Evolutionary conservation across 2,888 invertebrate genomes (phyloP).

Genomic region (Charanyca ferruginea): DNA sequence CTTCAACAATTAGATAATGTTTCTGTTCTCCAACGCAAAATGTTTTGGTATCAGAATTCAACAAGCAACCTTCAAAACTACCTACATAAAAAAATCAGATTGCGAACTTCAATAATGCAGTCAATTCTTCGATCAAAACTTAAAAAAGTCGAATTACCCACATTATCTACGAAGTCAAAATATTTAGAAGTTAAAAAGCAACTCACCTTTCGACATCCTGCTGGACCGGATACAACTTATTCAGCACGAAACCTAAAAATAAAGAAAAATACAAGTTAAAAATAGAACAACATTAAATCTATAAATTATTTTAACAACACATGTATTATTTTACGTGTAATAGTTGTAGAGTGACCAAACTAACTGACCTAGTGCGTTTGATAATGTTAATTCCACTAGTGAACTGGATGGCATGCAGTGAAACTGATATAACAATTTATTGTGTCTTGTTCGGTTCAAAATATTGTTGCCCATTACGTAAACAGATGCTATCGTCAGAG

Average conservation of each 20-base stretch:
- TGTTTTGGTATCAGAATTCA: slow-evolving; percentile 9
- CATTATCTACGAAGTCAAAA: neutral
- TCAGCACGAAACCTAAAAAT: slow-evolving; percentile 67
- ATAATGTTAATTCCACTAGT: slow-evolving; percentile 39
- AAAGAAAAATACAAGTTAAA: slow-evolving; percentile 37
- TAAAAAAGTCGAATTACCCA: neutral
- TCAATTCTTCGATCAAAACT: neutral
- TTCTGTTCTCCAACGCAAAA: neutral
- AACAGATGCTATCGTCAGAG: slow-evolving; percentile 36
- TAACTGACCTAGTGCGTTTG: slow-evolving; percentile 50
- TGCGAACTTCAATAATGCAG: neutral
- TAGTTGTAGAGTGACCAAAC: slow-evolving; percentile 28
- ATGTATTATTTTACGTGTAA: neutral
- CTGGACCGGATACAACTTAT: slow-evolving; percentile 51
- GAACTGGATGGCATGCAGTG: slow-evolving; percentile 18
- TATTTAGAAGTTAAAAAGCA: neutral
- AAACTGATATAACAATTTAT: slow-evolving; percentile 35
- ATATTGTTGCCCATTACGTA: slow-evolving; percentile 32
- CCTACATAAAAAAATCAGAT: neutral
- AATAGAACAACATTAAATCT: neutral
- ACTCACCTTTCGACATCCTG: slow-evolving; percentile 76
- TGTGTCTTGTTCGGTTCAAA: slow-evolving; percentile 37
- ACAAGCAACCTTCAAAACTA: slow-evolving; percentile 6
- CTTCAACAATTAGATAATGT: neutral
- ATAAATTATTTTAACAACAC: neutral